A percentile compares a stretch with the other conserved stretches of the same genome.
Conservation (phyloP, 1,140 invertebrate species). For the Drosophila lacertosa region DNA sequence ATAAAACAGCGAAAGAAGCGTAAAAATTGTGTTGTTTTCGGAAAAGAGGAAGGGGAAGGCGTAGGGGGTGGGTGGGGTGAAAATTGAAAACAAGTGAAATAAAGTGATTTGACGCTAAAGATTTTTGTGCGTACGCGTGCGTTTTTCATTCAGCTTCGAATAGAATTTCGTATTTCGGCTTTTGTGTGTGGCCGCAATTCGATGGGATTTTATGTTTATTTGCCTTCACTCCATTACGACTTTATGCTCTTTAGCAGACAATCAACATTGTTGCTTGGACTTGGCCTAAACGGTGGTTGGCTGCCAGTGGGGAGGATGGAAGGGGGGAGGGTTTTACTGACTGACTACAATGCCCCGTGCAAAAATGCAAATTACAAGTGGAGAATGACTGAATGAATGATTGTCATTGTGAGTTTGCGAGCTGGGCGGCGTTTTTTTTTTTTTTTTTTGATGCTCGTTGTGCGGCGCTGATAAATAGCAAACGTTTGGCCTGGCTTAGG, state of each 20-base stretch:
- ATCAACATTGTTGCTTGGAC: slow-evolving; percentile 64
- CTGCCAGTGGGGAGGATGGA: slow-evolving; percentile 4
- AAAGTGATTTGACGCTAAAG: slow-evolving; percentile 78
- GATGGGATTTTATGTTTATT: slow-evolving; percentile 79
- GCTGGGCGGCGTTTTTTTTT: slow-evolving; percentile 37
- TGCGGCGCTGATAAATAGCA: slow-evolving; percentile 61
- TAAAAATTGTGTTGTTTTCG: slow-evolving; percentile 9
- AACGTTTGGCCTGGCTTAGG: slow-evolving; percentile 62
- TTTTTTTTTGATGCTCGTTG: slow-evolving; percentile 53
- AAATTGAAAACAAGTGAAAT: slow-evolving; percentile 83
- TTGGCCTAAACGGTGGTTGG: background rate
- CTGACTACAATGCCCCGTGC: slow-evolving; percentile 63
- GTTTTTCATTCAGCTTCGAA: slow-evolving; percentile 56
- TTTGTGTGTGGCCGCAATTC: slow-evolving; percentile 79
- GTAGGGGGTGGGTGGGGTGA: background rate
- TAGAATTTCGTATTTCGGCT: slow-evolving; percentile 52
- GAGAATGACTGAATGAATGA: slow-evolving; percentile 67
- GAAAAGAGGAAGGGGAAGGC: background rate
- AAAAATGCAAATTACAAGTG: slow-evolving; percentile 79
- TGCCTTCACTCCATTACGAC: slow-evolving; percentile 80
- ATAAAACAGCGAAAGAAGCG: slow-evolving; percentile 22
- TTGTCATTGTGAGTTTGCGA: slow-evolving; percentile 53
- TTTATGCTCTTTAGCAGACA: slow-evolving; percentile 82
- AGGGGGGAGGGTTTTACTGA: background rate
- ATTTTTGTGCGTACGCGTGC: slow-evolving; percentile 76